Conservation (phyloP, 2,113 vertebrate species). For the Corvus moneduloides region DNA sequence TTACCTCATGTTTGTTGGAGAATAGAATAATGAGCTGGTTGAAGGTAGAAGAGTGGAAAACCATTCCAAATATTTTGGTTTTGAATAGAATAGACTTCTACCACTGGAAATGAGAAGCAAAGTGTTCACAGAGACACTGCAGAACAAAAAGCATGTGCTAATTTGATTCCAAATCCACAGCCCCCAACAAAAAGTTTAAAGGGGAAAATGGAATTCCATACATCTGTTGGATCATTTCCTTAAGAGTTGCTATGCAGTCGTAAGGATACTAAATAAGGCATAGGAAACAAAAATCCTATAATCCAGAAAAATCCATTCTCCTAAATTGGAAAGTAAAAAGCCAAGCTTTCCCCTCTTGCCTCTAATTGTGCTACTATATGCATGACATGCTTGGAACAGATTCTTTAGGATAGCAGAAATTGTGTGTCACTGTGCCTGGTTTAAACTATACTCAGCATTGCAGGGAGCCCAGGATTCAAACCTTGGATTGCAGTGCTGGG, state of each 20-base stretch:
- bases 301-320: background rate
- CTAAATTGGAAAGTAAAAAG: background rate
- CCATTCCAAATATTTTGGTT: background rate
- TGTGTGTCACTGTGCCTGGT: background rate
- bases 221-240: background rate
- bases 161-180: background rate
- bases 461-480: background rate
- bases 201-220: background rate
- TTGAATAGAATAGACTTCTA: background rate
- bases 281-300: background rate
- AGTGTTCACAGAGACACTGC: background rate
- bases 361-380: background rate
- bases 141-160: background rate
- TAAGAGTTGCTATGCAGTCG: background rate
- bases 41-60: background rate
- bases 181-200: background rate
- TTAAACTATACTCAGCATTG: background rate
- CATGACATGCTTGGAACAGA: background rate
- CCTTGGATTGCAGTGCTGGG: background rate
- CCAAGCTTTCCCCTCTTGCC: background rate
- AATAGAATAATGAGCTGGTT: background rate
- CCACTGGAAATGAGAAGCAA: background rate
- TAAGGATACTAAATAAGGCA: background rate
- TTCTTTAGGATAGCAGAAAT: background rate
- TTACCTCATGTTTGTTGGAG: background rate